These are phyloP conservation scores for Peromyscus nudipes DNA, from an alignment of 2,797 vertebrate species.

Conservation along the genomic window DNA sequence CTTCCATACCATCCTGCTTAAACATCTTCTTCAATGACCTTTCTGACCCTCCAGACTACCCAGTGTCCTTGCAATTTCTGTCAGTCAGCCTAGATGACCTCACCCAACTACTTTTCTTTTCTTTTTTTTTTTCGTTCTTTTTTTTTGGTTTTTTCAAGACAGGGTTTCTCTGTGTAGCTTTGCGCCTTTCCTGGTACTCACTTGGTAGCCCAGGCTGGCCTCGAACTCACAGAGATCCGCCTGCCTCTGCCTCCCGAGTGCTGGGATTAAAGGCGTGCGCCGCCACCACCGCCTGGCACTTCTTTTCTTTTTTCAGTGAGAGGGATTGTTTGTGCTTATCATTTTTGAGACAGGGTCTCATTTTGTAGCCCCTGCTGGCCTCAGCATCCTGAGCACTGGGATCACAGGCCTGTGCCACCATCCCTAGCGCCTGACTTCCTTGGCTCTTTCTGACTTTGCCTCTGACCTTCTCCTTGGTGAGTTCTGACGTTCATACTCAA, in stretches of 20 bases:
- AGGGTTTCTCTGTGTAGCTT: too few species aligned
- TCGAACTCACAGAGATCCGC: too few species aligned
- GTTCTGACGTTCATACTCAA: background rate
- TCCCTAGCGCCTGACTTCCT: too few species aligned
- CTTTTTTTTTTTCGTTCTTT: background rate
- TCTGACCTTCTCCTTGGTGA: background rate
- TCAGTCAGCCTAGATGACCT: background rate
- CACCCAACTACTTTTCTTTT: background rate
- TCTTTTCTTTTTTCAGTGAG: background rate
- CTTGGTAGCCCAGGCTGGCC: too few species aligned
- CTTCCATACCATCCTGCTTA: background rate
- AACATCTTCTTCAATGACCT: accelerated
- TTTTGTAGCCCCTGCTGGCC: background rate
- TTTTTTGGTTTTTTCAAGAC: too few species aligned
- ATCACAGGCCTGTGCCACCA: background rate
- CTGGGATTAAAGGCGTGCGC: too few species aligned
- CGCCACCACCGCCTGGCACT: too few species aligned
- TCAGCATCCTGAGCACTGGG: background rate
- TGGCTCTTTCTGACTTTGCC: background rate
- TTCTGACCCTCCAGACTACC: background rate
- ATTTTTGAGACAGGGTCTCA: background rate
- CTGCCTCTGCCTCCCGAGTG: too few species aligned
- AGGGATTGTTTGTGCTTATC: background rate
- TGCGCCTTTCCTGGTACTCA: too few species aligned
- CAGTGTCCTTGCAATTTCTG: background rate